A percentile compares a stretch with the other conserved stretches of the same genome.
Conservation (phyloP, 1,140 invertebrate genomes). For the Caenorhabditis briggsae region DNA sequence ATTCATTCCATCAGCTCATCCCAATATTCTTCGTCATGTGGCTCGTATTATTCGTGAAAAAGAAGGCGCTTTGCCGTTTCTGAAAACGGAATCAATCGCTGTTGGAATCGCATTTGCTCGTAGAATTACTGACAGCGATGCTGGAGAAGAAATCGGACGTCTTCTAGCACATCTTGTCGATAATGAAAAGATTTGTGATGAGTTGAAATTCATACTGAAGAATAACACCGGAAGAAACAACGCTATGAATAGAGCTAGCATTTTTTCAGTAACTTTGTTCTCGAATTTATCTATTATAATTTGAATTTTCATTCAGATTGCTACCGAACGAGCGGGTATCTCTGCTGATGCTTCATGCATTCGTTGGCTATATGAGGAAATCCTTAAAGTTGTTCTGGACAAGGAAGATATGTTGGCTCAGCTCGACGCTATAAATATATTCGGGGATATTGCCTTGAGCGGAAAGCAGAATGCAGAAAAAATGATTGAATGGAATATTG, state of each 20-base stretch:
- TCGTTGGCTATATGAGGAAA: constrained; percentile 6
- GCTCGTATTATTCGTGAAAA: constrained; percentile 7
- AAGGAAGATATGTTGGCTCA: not conserved
- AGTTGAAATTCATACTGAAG: constrained; percentile 5
- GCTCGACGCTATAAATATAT: constrained; percentile 19
- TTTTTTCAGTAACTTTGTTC: not conserved
- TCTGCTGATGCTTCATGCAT: constrained; percentile 5
- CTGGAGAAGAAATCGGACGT: constrained; percentile 33
- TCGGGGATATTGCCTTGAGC: constrained; percentile 14
- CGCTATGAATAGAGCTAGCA: not conserved
- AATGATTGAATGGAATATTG: not conserved
- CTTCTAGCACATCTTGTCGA: constrained; percentile 12
- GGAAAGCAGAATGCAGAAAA: constrained; percentile 20
- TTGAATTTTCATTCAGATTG: not conserved
- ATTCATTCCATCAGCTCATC: constrained; percentile 23
- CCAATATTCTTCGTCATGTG: constrained; percentile 20
- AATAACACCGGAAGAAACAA: not conserved
- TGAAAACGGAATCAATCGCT: not conserved
- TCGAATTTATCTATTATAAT: not conserved
- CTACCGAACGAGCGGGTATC: not conserved
- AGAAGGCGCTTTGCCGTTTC: not conserved
- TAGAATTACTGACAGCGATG: not conserved
- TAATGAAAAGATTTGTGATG: not conserved
- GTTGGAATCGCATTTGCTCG: constrained; percentile 5
- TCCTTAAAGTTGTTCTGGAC: constrained; percentile 25